These are phyloP conservation scores for Rhinopithecus roxellana DNA, from an alignment of 2,113 vertebrate species.

Conservation along the genomic window DNA sequence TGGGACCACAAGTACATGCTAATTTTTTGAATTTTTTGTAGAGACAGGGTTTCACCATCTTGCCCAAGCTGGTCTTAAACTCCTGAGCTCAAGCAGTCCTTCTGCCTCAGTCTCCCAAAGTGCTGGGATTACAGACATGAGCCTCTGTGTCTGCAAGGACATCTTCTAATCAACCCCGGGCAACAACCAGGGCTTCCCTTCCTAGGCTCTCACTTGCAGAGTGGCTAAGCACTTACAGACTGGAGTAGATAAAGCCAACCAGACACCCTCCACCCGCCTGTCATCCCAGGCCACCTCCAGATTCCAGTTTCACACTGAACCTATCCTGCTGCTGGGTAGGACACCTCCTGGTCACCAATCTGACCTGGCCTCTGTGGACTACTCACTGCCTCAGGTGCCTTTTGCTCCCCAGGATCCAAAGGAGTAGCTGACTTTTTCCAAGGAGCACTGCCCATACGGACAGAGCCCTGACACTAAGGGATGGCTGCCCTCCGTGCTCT, in stretches of 20 bases:
- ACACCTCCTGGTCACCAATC: too few relatives aligned
- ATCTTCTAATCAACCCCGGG: background rate
- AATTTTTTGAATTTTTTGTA: too few relatives aligned
- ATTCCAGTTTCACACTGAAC: background rate
- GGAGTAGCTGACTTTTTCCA: background rate
- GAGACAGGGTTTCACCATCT: too few relatives aligned
- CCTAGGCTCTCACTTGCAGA: background rate
- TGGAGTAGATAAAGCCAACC: background rate
- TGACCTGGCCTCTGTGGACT: too few relatives aligned
- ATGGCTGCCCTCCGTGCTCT: background rate
- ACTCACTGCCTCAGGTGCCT: background rate
- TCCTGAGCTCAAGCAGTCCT: too few relatives aligned
- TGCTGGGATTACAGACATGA: too few relatives aligned
- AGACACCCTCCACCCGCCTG: background rate
- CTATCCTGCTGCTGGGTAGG: background rate
- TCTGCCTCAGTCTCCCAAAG: too few relatives aligned
- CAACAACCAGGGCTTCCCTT: background rate
- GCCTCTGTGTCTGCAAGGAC: background rate
- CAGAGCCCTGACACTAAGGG: background rate
- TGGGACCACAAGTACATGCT: too few relatives aligned
- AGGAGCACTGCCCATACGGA: rapidly evolving
- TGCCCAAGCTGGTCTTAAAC: too few relatives aligned
- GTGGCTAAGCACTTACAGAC: background rate
- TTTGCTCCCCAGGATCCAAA: background rate
- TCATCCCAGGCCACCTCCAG: background rate